Base-by-base conservation (phyloP, 2,888 invertebrate species). In the Graphium colonna region DNA sequence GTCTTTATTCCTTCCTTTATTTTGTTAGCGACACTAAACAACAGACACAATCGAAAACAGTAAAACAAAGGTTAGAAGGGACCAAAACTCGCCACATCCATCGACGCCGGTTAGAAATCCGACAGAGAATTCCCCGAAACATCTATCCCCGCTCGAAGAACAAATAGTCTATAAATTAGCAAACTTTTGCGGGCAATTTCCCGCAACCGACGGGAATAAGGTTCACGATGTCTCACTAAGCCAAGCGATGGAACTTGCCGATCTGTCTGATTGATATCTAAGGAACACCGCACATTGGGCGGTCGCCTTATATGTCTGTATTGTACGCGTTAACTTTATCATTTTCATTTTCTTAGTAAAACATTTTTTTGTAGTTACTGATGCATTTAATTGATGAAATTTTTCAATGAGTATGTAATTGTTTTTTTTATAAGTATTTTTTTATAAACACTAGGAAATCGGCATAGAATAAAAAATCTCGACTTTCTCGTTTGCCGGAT, bases 161-260 rank as follows among this genome's bases (percentile, higher is more conserved):
- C 73, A 75, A 79, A 79, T 78, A 74, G 73, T 79, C 79, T 69
- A 86, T 87, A 86, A 86, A 84, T 84, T 79, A 75, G 68, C 68
- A 72, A 83, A 84, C 80, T 84, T 84, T 83, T 82, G 80, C 79
- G 75, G 79, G 83, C 83, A 82, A 84, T 84, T 82, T 84, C 83
- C 83, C 77, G 65, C 74, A 75, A 79, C 80, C 79, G 77, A 76
- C 77, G 69, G 71, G 77, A 73, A 71, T 73, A 79, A 82, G 82
- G 82, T 84, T 81, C 82, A 82, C 76, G 78, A 72, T 71, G 64
- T 68, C 63, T 65, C 64, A 64, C 58, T 62, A 44, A 57, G 55
- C 59, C 59, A 58, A 57, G 53, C 58, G 55, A 50, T 56, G 57
- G 62, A 64, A 64, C 44, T 51, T 51, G 28, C 16, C 28, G 16